Conservation (phyloP, 2,888 invertebrate species). For the Sclerodermus sp. region DNA sequence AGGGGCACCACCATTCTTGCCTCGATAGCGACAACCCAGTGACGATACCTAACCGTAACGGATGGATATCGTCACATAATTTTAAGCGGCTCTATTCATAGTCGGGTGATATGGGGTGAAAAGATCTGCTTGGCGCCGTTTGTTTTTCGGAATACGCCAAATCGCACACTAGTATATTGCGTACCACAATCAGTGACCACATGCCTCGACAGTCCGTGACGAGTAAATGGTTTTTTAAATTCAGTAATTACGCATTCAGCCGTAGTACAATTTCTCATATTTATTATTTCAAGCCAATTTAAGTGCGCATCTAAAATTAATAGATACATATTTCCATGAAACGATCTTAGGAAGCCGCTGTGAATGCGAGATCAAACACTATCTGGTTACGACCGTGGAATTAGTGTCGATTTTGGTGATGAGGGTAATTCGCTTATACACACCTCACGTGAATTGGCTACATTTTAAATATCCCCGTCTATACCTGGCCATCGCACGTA, state of each 20-base stretch:
- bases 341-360: slow-evolving; percentile 14
- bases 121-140: background rate
- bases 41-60: too few relatives aligned
- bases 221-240: background rate
- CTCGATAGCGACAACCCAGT: too few relatives aligned
- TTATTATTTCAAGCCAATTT: too few relatives aligned
- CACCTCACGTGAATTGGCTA: slow-evolving; percentile 3
- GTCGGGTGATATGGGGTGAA: background rate
- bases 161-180: background rate
- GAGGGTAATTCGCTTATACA: slow-evolving; percentile 15
- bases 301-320: too few relatives aligned
- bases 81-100: background rate
- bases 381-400: slow-evolving; percentile 15
- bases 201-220: background rate
- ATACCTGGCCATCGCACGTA: slow-evolving; percentile 19
- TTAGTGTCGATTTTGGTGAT: slow-evolving; percentile 7
- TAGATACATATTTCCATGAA: slow-evolving; percentile 13
- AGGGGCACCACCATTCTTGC: too few relatives aligned
- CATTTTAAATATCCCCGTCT: background rate
- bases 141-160: background rate
- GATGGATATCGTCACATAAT: too few relatives aligned
- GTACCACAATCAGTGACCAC: background rate
- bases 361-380: slow-evolving; percentile 12
- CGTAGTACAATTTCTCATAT: background rate
- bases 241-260: background rate